phyloP scores from a whole-genome alignment of 2,113 vertebrate genomes.

The Ondatra zibethicus region DNA sequence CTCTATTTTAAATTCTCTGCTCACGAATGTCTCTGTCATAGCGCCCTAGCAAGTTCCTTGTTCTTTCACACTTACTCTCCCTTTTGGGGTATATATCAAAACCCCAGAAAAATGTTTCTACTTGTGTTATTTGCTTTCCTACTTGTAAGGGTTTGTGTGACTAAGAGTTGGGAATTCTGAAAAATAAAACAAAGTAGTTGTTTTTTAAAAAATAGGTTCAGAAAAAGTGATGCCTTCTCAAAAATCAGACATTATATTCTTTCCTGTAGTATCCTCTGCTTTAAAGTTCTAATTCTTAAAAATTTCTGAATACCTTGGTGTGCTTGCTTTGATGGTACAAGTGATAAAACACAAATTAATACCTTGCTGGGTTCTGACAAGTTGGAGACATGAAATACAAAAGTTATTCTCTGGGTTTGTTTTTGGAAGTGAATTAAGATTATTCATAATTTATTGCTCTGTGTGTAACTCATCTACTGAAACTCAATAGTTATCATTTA shows the following conservation, averaged over 20 bases:
- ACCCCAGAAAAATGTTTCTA: background rate
- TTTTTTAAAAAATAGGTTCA: background rate
- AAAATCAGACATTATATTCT: background rate
- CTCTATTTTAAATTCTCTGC: background rate
- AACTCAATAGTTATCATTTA: background rate
- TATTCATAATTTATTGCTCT: background rate
- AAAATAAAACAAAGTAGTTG: background rate
- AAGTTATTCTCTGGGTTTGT: background rate
- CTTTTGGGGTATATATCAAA: background rate
- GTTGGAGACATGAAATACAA: background rate
- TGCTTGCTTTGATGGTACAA: background rate
- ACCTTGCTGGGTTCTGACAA: background rate
- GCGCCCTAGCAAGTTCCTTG: background rate
- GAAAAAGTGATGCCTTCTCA: background rate
- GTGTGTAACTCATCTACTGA: background rate
- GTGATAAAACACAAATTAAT: background rate
- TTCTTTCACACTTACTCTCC: background rate
- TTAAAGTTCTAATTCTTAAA: background rate
- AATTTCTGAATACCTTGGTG: background rate
- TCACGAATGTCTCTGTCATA: background rate
- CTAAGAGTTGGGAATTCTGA: background rate
- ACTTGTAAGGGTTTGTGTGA: background rate
- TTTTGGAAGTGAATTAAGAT: background rate
- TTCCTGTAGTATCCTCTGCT: fast-evolving
- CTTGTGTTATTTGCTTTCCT: background rate